phyloP scores from a whole-genome alignment of 2,797 vertebrate species.

The Mormyrops boulengeri region DNA sequence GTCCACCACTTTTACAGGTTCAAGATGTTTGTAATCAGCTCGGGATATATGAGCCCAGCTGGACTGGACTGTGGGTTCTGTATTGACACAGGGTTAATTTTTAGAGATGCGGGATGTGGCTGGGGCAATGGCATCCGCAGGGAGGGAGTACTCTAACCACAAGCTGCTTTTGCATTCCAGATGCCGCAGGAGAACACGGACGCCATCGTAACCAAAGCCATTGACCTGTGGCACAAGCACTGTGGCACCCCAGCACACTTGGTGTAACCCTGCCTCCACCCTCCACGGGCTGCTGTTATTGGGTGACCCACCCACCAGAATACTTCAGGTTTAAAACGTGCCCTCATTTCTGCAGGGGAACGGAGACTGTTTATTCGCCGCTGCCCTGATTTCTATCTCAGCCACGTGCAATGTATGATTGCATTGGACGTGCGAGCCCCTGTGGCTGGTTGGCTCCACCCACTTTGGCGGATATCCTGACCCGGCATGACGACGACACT shows the following conservation, averaged over 20 bases:
- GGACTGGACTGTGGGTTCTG: not conserved
- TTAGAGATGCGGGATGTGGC: not conserved
- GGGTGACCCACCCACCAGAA: not conserved
- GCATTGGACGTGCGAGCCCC: not conserved
- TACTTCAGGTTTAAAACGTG: not conserved
- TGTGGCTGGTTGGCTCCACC: not conserved
- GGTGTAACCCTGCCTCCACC: slow-evolving; percentile 36
- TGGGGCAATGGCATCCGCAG: not conserved
- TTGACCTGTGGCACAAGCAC: slow-evolving; percentile 93
- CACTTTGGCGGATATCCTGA: not conserved
- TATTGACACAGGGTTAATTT: not conserved
- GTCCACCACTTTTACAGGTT: not conserved
- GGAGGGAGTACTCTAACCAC: not conserved
- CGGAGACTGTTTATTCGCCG: not conserved
- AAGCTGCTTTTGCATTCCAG: slow-evolving; percentile 49
- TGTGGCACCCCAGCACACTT: slow-evolving; percentile 82
- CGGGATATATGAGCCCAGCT: not conserved
- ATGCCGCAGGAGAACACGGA: slow-evolving; percentile 96
- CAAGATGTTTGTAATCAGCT: not conserved
- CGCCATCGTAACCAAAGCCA: slow-evolving; percentile 90
- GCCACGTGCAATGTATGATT: not conserved
- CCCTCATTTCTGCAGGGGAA: not conserved
- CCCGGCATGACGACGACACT: not conserved
- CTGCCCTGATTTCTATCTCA: not conserved
- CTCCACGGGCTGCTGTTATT: not conserved